Evolutionary conservation across 2,113 vertebrate species (phyloP).

Genomic region (Prunella himalayana): DNA sequence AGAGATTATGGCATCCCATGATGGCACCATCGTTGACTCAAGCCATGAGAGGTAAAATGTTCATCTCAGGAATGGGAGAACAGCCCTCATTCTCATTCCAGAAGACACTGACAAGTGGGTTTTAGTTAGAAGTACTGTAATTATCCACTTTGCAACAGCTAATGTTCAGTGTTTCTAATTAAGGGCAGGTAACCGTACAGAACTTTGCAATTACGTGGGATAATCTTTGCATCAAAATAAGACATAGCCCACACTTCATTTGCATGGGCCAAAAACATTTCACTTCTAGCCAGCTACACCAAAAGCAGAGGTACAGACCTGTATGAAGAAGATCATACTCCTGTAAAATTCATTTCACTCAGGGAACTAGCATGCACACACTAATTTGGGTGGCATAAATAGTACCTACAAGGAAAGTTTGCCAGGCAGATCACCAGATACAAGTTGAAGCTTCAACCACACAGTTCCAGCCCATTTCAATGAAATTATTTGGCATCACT

Average conservation of each 20-base stretch:
- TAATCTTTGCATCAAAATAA: slow-evolving; percentile 4
- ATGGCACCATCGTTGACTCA: rapidly evolving
- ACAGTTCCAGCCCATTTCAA: background rate
- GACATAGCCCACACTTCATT: background rate
- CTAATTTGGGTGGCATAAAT: background rate
- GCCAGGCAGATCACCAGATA: background rate
- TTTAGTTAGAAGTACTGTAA: background rate
- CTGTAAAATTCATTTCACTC: background rate
- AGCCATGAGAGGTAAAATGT: background rate
- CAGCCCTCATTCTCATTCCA: slow-evolving; percentile 10
- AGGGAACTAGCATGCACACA: background rate
- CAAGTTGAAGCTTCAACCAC: background rate
- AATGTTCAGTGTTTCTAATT: background rate
- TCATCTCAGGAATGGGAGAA: background rate
- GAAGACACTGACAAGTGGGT: background rate
- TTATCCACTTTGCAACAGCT: slow-evolving; percentile 10
- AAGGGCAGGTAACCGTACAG: background rate
- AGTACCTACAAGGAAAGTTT: background rate
- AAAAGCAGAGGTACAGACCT: background rate
- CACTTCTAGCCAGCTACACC: background rate
- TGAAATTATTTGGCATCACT: background rate
- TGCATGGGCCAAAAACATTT: background rate
- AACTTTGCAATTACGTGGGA: background rate
- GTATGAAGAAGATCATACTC: background rate
- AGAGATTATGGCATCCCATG: background rate